Percentiles rank a stretch among this genome's conserved stretches.
Evolutionary conservation across 2,113 vertebrate genomes (phyloP).

Genomic region (Eclectus roratus): DNA sequence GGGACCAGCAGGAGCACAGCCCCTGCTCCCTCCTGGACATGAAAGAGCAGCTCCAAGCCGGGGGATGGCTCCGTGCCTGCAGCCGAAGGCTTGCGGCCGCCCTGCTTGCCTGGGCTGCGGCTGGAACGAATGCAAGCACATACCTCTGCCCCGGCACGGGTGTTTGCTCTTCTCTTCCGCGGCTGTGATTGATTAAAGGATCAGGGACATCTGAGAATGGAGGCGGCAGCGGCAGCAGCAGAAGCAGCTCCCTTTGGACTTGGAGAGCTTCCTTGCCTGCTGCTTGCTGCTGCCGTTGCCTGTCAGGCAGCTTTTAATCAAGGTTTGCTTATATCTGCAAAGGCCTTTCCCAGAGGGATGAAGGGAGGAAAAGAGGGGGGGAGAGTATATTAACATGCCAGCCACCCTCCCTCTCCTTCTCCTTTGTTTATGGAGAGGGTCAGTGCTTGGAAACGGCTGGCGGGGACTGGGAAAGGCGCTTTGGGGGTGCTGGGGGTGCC

Average conservation of each 20-base stretch:
- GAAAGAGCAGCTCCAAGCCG: background rate
- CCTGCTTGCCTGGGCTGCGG: conserved; percentile 10
- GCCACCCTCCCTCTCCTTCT: conserved; percentile 56
- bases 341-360: conserved; percentile 69
- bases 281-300: conserved; percentile 61
- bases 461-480: background rate
- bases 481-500: background rate
- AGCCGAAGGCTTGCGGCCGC: background rate
- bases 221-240: conserved; percentile 51
- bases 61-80: background rate
- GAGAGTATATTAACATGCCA: conserved; percentile 70
- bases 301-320: conserved; percentile 67
- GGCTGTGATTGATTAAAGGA: conserved; percentile 68
- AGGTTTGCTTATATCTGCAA: conserved; percentile 71
- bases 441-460: conserved; percentile 33
- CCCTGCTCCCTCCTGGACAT: background rate
- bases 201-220: conserved; percentile 45
- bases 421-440: conserved; percentile 72
- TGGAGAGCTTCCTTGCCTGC: conserved; percentile 61
- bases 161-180: conserved; percentile 57
- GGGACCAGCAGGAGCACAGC: background rate
- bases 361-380: conserved; percentile 60
- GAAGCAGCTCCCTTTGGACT: conserved; percentile 64
- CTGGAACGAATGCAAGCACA: conserved; percentile 57
- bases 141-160: conserved; percentile 64